Percentiles rank a stretch among this genome's conserved stretches.
phyloP scores from a whole-genome alignment of 2,888 invertebrate species.

The Aspidiotus rigidus region DNA sequence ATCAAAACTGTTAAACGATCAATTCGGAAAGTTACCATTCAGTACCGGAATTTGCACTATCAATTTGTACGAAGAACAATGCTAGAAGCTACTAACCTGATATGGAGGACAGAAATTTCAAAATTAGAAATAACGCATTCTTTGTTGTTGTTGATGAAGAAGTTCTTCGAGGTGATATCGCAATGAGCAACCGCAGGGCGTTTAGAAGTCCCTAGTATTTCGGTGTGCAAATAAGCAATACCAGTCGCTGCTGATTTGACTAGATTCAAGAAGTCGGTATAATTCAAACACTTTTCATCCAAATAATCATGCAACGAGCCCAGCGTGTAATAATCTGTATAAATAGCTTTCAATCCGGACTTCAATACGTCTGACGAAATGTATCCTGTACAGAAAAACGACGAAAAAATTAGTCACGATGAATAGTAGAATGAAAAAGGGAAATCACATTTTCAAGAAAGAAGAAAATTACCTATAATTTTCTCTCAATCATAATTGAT shows the following conservation, averaged over 20 bases:
- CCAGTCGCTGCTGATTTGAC: slow-evolving; percentile 66
- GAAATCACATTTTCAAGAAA: too few species aligned
- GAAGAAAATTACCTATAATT: background rate
- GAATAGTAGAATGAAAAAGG: background rate
- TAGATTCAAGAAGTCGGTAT: slow-evolving; percentile 54
- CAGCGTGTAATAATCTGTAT: slow-evolving; percentile 79
- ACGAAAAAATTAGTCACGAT: background rate
- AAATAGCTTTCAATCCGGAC: slow-evolving; percentile 73
- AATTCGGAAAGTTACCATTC: too few species aligned
- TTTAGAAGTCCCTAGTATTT: slow-evolving; percentile 79
- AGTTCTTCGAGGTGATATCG: slow-evolving; percentile 88
- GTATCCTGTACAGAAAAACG: slow-evolving; percentile 51
- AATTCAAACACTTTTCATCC: slow-evolving; percentile 52
- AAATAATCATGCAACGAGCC: slow-evolving; percentile 87
- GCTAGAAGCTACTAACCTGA: slow-evolving; percentile 47
- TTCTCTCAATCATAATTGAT: background rate
- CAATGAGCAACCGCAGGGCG: slow-evolving; percentile 89
- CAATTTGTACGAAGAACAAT: too few species aligned
- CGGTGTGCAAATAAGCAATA: slow-evolving; percentile 77
- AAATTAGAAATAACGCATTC: slow-evolving; percentile 90
- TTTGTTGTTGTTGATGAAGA: slow-evolving; percentile 76
- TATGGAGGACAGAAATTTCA: slow-evolving; percentile 78
- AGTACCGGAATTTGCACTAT: too few species aligned
- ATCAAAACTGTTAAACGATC: too few species aligned
- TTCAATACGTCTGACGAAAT: slow-evolving; percentile 91